These are phyloP conservation scores for Acanthornis magna DNA, from an alignment of 2,797 vertebrate species.

Conservation along the genomic window DNA sequence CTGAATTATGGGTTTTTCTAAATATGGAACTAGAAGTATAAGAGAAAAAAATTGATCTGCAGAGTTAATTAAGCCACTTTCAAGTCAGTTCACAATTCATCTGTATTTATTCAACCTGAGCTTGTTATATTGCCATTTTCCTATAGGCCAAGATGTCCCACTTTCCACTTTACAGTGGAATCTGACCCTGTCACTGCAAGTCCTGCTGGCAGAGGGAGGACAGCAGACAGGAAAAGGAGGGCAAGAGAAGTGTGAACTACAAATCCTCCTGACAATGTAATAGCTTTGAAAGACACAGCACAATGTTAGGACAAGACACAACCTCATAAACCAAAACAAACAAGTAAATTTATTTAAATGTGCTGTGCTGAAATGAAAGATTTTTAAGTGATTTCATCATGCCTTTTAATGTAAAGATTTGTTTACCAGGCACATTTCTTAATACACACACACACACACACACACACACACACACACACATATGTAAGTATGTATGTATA, in stretches of 20 bases:
- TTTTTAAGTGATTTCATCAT: not conserved
- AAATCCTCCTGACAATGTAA: not conserved
- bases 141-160: not conserved
- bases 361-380: not conserved
- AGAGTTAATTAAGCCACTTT: not conserved
- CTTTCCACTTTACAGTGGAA: not conserved
- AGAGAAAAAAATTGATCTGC: not conserved
- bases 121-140: not conserved
- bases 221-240: not conserved
- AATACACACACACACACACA: too few relatives aligned
- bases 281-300: not conserved
- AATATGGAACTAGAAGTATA: not conserved
- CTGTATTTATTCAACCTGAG: not conserved
- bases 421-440: not conserved
- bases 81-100: not conserved
- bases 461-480: too few relatives aligned
- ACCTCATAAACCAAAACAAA: not conserved
- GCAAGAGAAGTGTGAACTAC: not conserved
- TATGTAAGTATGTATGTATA: not conserved
- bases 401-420: not conserved
- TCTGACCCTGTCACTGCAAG: too few relatives aligned
- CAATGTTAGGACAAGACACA: not conserved
- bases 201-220: not conserved
- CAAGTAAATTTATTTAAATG: not conserved
- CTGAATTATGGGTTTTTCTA: accelerated